Evolutionary conservation across 35 echinoderm and acorn worm genomes (phyloP).

Genomic region (Heliocidaris tuberculata): DNA sequence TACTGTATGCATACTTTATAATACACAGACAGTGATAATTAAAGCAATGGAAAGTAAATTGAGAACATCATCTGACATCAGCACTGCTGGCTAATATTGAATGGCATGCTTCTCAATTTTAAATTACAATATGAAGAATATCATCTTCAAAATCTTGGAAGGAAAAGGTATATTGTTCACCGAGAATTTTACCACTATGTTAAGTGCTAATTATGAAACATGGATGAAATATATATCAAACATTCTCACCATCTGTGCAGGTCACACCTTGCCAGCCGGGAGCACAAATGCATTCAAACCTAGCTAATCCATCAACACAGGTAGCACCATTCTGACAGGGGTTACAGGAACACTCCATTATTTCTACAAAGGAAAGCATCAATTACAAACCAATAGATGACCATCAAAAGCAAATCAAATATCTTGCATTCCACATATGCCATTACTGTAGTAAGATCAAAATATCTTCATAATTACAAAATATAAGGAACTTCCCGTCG

Average conservation of each 20-base stretch:
- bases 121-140: not conserved
- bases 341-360: slow-evolving; percentile 12
- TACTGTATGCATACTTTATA: too few species aligned
- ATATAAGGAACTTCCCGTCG: too few species aligned
- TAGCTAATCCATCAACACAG: slow-evolving; percentile 13
- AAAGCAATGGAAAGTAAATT: too few species aligned
- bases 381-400: not conserved
- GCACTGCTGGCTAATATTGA: not conserved
- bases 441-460: too few species aligned
- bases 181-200: not conserved
- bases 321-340: slow-evolving; percentile 44
- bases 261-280: slow-evolving; percentile 36
- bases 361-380: not conserved
- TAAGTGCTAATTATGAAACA: not conserved
- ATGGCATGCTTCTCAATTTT: not conserved
- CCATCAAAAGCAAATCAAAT: too few species aligned
- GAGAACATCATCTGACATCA: too few species aligned
- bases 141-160: not conserved
- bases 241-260: not conserved
- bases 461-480: too few species aligned
- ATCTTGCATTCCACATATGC: too few species aligned
- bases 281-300: slow-evolving; percentile 45
- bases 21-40: too few species aligned
- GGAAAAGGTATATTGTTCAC: not conserved
- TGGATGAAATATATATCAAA: not conserved